Conservation (phyloP, 2,797 vertebrate species). For the Lindbergichthys nudifrons region DNA sequence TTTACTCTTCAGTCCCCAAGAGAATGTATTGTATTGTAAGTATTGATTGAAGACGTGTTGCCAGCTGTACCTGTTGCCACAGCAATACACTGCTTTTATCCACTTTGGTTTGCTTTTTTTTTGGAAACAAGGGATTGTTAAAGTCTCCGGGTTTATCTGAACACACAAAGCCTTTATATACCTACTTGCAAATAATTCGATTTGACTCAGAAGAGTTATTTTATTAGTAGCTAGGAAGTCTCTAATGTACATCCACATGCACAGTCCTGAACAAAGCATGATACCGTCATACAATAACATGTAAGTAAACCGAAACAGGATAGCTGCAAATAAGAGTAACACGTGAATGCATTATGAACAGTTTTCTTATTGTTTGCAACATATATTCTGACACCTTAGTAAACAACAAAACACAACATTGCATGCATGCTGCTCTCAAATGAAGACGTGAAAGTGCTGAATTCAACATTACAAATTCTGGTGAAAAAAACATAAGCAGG, state of each 20-base stretch:
- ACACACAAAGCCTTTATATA: neutral
- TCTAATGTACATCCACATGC: neutral
- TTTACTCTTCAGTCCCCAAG: conserved; percentile 40
- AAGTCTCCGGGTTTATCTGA: conserved; percentile 7
- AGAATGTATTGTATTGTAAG: conserved; percentile 34
- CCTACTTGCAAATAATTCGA: neutral
- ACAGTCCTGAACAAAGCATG: neutral
- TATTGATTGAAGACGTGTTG: conserved; percentile 49
- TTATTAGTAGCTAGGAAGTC: neutral
- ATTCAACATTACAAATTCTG: neutral
- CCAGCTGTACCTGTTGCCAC: conserved; percentile 15
- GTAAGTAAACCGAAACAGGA: neutral
- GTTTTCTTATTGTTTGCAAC: neutral
- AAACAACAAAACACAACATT: conserved; percentile 12
- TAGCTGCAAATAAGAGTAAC: neutral
- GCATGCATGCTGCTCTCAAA: conserved; percentile 3
- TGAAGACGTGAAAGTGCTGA: neutral
- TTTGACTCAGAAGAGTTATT: neutral
- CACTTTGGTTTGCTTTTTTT: neutral
- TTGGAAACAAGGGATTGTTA: neutral
- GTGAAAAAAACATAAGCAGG: neutral
- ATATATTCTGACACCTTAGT: neutral
- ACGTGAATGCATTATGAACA: neutral
- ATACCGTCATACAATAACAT: neutral
- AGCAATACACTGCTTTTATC: conserved; percentile 23